phyloP scores from a whole-genome alignment of 2,888 invertebrate genomes.

The Drosophila borealis region DNA sequence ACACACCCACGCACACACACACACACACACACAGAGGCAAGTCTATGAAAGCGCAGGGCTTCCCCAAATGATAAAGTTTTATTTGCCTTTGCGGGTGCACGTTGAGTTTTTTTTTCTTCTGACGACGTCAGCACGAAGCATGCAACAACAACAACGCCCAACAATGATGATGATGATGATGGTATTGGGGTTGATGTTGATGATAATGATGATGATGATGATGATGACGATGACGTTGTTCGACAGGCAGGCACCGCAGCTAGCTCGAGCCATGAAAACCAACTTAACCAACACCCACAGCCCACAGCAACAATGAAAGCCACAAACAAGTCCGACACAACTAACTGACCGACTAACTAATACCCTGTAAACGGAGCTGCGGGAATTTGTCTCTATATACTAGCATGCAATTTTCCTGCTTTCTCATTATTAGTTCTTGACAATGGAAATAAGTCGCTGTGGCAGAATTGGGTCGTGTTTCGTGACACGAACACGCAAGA shows the following conservation, averaged over 20 bases:
- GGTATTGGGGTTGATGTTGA: constrained; percentile 17
- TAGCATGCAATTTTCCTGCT: too few species aligned
- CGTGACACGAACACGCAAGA: too few species aligned
- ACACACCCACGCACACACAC: constrained; percentile 35
- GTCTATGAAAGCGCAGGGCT: constrained; percentile 79
- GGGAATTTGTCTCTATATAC: too few species aligned
- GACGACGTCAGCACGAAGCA: constrained; percentile 40
- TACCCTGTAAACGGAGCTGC: constrained; percentile 2
- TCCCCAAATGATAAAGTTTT: constrained; percentile 81
- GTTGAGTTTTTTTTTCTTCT: constrained; percentile 34
- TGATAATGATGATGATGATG: constrained; percentile 24
- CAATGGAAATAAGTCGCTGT: too few species aligned
- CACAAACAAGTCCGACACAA: not conserved
- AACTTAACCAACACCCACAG: constrained; percentile 38
- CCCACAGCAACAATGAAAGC: constrained; percentile 43
- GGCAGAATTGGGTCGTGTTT: too few species aligned
- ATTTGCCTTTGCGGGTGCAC: constrained; percentile 74
- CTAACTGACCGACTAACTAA: not conserved
- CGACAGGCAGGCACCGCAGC: constrained; percentile 61
- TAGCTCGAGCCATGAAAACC: constrained; percentile 58
- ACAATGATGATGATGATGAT: constrained; percentile 29
- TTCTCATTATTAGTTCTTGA: too few species aligned
- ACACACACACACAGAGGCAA: constrained; percentile 18
- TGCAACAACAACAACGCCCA: constrained; percentile 21
- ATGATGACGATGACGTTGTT: constrained; percentile 36